Evolutionary conservation across 64 coral and sea anemone genomes (phyloP), one percentile per base, ranked within the genome.

Genomic region (Porites australiensis): DNA sequence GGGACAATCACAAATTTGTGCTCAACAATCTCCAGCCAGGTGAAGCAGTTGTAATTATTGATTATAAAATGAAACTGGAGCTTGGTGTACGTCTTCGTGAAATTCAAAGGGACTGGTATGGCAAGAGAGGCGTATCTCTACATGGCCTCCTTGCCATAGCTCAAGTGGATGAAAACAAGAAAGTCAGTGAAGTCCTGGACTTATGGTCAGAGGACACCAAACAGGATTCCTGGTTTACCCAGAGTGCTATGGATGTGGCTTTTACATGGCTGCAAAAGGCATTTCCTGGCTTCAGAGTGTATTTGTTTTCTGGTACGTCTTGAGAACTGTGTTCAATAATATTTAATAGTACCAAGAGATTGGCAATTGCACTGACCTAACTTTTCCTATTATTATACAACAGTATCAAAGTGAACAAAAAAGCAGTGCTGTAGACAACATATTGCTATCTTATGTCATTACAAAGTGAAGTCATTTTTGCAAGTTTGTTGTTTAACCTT

Each of bases 201-300:
- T 62, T 82, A 27, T 82, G 79, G 79, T 22, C 16, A 22, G 79
- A 82, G 18, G 77, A 80, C 12, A 80, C 77, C 23, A 80, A 80
- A 13, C 77, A 18, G 46, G 53, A 57, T 50, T 5, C 53, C 5
- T 55, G 53, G 53, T 55, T 55, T 55, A 55, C 5, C 53, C 53
- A 55, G 10, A 55, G 52, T 82, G 79, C 79, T 44, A 44, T 82
- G 55, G 79, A 82, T 82, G 58, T 82, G 11, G 50, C 54, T 7
- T 62, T 82, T 16, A 60, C 11, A 57, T 82, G 58, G 79, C 11
- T 82, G 58, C 54, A 82, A 57, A 14, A 61, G 21, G 54, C 50
- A 6, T 81, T 53, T 59, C 58, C 58, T 59, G 58, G 58, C 61
- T 64, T 64, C 27, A 45, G 50, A 11, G 27, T 50, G 14, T 55